Evolutionary conservation across 2,113 vertebrate genomes (phyloP).

Genomic region (Jacana jacana): DNA sequence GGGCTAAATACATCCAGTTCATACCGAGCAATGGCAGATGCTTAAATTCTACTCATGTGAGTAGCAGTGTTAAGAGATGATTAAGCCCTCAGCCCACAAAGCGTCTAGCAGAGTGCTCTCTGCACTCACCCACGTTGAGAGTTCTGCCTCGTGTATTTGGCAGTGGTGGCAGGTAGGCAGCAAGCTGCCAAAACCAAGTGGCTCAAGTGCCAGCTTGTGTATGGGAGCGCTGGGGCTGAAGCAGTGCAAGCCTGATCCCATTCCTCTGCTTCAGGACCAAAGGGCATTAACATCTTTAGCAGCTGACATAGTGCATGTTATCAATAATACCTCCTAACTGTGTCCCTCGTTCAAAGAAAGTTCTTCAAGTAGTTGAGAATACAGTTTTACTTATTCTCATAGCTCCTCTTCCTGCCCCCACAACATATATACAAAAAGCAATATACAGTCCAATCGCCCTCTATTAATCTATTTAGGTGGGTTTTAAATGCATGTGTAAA

Average conservation of each 20-base stretch:
- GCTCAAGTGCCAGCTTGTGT: neutral
- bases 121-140: neutral
- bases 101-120: neutral
- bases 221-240: neutral
- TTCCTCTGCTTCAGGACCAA: neutral
- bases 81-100: neutral
- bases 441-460: neutral
- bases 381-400: neutral
- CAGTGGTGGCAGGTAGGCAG: neutral
- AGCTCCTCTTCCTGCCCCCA: neutral
- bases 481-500: neutral
- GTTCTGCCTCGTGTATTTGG: neutral
- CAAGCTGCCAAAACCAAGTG: neutral
- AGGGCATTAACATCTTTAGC: neutral
- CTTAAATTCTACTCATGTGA: neutral
- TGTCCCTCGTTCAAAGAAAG: neutral
- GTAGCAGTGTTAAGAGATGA: neutral
- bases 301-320: neutral
- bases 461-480: neutral
- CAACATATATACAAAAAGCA: accelerated
- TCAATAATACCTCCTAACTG: neutral
- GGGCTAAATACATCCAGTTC: neutral
- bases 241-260: neutral
- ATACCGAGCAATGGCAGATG: neutral
- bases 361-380: neutral